Conservation (phyloP, 1,140 invertebrate species). For the Portunus trituberculatus region DNA sequence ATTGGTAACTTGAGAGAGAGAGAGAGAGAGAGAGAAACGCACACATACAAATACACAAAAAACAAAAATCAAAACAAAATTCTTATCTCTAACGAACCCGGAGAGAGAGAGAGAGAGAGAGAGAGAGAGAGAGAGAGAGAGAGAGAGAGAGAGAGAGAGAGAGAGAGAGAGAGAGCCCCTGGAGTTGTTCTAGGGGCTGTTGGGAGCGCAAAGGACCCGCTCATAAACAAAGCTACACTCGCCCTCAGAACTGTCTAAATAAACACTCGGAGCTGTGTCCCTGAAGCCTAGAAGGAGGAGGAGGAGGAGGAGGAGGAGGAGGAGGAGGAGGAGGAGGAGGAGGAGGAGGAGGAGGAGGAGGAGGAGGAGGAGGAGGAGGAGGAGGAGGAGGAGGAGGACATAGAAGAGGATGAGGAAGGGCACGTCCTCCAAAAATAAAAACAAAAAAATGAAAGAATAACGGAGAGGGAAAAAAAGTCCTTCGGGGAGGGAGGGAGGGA, state of each 20-base stretch:
- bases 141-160: constrained; percentile 49
- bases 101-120: constrained; percentile 45
- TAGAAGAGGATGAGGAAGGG: neutral
- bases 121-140: constrained; percentile 40
- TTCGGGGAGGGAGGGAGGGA: too few relatives aligned
- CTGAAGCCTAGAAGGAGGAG: too few relatives aligned
- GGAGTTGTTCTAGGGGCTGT: neutral
- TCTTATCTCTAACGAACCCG: too few relatives aligned
- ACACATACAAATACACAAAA: neutral
- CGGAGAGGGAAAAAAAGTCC: too few relatives aligned
- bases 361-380: neutral
- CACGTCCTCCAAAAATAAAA: neutral
- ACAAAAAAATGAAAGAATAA: neutral
- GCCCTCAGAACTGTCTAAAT: too few relatives aligned
- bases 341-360: neutral
- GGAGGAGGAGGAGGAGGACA: neutral
- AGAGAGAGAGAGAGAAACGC: too few relatives aligned
- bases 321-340: neutral
- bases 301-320: neutral
- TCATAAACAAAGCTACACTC: too few relatives aligned
- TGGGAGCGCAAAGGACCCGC: too few relatives aligned
- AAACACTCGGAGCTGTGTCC: too few relatives aligned
- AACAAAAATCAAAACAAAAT: neutral
- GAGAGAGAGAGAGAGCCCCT: constrained; percentile 45
- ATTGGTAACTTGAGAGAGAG: too few relatives aligned